Evolutionary conservation across 92 coral and sea anemone genomes (phyloP).

Genomic region (Palythoa heliodiscus): DNA sequence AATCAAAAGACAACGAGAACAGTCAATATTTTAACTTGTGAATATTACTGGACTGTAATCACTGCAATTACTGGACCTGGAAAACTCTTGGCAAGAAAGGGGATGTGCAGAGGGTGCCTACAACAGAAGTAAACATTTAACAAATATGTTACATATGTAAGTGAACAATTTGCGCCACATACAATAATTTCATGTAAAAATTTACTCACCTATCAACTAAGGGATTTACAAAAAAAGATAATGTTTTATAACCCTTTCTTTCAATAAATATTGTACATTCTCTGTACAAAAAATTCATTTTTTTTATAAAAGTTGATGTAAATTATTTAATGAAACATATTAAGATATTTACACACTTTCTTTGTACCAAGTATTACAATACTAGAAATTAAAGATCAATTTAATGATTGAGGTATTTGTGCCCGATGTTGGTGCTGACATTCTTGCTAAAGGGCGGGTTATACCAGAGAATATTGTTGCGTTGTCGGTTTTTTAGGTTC

Average conservation of each 20-base stretch:
- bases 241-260: background rate
- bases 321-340: no score
- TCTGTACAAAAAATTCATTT: no score
- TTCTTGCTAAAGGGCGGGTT: no score
- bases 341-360: no score
- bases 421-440: no score
- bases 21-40: constrained; percentile 9
- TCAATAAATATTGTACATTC: no score
- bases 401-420: no score
- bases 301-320: no score
- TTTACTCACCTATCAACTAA: background rate
- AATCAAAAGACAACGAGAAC: constrained; percentile 16
- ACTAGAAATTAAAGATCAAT: no score
- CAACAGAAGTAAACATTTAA: constrained; percentile 17
- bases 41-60: constrained; percentile 18
- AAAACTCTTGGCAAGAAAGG: constrained; percentile 13
- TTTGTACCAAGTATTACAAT: no score
- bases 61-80: constrained; percentile 17
- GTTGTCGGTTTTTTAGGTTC: no score
- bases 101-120: constrained; percentile 3
- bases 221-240: background rate
- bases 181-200: constrained; percentile 12
- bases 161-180: constrained; percentile 19
- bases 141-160: constrained; percentile 18
- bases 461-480: no score